Conservation (phyloP, 2,888 invertebrate species). For the Nomada hirtipes region DNA sequence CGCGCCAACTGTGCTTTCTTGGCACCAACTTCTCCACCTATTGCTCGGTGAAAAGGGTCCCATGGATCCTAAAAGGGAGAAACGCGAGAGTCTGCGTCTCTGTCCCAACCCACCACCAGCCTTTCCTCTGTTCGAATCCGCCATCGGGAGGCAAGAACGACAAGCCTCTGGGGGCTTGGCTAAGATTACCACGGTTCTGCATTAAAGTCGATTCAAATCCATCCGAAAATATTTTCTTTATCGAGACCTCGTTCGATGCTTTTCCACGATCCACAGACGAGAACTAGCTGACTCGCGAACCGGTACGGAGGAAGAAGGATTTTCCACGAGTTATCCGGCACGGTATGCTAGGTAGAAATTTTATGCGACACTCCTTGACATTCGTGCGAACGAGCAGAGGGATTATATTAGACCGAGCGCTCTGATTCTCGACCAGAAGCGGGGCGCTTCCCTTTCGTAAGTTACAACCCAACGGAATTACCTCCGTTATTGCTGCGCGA, state of each 20-base stretch:
- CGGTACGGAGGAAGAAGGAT: not conserved
- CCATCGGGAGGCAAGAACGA: slow-evolving; percentile 4
- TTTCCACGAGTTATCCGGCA: not conserved
- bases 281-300: not conserved
- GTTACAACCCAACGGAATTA: not conserved
- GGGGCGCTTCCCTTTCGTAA: not conserved
- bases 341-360: not conserved
- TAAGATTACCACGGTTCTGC: slow-evolving; percentile 65
- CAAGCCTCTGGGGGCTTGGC: slow-evolving; percentile 43
- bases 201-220: slow-evolving; percentile 61
- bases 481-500: not conserved
- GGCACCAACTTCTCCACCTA: slow-evolving; percentile 56
- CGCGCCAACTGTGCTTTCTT: slow-evolving; percentile 61
- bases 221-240: slow-evolving; percentile 63
- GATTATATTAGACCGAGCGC: not conserved
- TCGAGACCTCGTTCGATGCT: slow-evolving; percentile 20
- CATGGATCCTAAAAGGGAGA: slow-evolving; percentile 9
- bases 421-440: not conserved
- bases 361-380: not conserved
- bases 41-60: slow-evolving; percentile 40
- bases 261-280: not conserved
- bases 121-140: not conserved
- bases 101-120: not conserved
- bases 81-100: slow-evolving; percentile 30
- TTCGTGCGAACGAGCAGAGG: not conserved